These are phyloP conservation scores for Phaedon cochleariae DNA, from an alignment of 2,888 invertebrate species.

Conservation along the genomic window DNA sequence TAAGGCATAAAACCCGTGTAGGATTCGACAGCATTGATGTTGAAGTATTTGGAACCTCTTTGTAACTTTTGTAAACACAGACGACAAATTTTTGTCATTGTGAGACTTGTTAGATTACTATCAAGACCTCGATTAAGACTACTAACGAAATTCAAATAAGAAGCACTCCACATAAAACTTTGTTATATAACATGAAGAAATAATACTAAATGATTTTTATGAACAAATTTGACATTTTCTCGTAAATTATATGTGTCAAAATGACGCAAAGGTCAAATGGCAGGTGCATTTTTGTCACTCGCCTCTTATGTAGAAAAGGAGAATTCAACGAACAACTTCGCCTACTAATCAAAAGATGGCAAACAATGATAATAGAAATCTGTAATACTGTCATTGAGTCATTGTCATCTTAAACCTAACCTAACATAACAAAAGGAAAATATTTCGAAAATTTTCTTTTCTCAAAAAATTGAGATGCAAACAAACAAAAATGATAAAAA, in stretches of 20 bases:
- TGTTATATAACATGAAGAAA: slow-evolving; percentile 34
- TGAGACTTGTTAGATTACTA: too few species aligned
- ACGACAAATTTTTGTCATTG: slow-evolving; percentile 53
- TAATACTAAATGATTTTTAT: slow-evolving; percentile 32
- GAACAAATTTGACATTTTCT: slow-evolving; percentile 48
- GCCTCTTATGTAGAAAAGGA: slow-evolving; percentile 33
- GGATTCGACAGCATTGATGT: slow-evolving; percentile 52
- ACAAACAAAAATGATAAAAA: not conserved
- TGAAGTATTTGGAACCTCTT: slow-evolving; percentile 51
- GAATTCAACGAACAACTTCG: not conserved
- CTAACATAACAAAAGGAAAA: not conserved
- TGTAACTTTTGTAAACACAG: slow-evolving; percentile 49
- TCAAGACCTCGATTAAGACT: too few species aligned
- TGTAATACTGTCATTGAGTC: too few species aligned
- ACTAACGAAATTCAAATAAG: slow-evolving; percentile 1
- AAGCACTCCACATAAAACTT: slow-evolving; percentile 19
- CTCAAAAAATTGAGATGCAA: not conserved
- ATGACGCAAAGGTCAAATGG: slow-evolving; percentile 48
- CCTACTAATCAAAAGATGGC: not conserved
- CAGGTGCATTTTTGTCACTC: slow-evolving; percentile 33
- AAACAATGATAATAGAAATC: too few species aligned
- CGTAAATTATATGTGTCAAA: slow-evolving; percentile 44
- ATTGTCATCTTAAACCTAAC: too few species aligned
- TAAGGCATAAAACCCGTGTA: slow-evolving; percentile 54
- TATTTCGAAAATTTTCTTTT: not conserved